Base-by-base conservation (phyloP, 2,113 vertebrate genomes). In the Turnix velox region DNA sequence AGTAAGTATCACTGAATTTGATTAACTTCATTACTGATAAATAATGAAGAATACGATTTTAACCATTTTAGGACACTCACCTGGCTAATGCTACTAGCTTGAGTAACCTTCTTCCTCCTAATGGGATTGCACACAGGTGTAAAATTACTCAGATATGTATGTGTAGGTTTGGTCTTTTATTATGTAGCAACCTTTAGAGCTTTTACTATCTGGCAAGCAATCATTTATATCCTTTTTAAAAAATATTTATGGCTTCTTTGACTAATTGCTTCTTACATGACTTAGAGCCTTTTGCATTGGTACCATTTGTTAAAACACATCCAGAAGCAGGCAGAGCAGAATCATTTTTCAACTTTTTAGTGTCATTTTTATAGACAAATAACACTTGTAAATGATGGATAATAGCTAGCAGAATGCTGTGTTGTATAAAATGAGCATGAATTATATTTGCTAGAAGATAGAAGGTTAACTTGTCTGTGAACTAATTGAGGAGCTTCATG, bases 291-390 rank as follows among this genome's bases (percentile, higher is more conserved):
- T 97, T 97, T 95, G 93, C 95, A 92, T 97, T 88, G 94, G 90
- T 97, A 95, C 95, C 92, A 95, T 98, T 98, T 97, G 96, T 98
- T 98, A 97, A 97, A 97, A 96, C 96, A 97, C 94, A 97, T 92
- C 87, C 93, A 98, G 97, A 94, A 97, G 96, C 97, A 97, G 95
- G 94, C 96, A 96, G 93, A 97, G 84, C 93, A 81, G 92, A 96
- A 98, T 95, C 78, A 97, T 98, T 98, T 98, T 97, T 98, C 98
- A 98, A 98, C 96, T 98, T 97, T 98, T 97, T 97, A 97, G 97
- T 98, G 98, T 98, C 97, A 98, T 95, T 98, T 98, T 98, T 98
- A 98, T 98, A 97, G 97, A 98, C 97, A 98, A 98, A 97, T 97
- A 98, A 97, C 97, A 97, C 97, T 98, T 97, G 95, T 98, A 98